Conservation (phyloP, 2,888 invertebrate species). For the Serripes groenlandicus region DNA sequence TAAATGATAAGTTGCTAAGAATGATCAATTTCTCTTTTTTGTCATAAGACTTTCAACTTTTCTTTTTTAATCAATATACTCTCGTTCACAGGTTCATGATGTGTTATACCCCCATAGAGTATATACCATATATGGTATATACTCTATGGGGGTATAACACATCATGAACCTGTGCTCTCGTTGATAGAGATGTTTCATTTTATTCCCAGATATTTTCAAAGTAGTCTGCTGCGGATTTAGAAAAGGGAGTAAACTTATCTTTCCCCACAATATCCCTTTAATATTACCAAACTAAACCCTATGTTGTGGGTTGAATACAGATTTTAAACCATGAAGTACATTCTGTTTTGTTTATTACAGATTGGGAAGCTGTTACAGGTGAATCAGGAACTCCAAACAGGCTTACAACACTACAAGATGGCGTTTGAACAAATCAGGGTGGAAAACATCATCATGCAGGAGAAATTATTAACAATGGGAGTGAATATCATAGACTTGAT, state of each 20-base stretch:
- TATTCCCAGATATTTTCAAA: too few species aligned
- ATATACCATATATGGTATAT: too few species aligned
- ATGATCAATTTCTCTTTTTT: not conserved
- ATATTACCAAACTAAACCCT: not conserved
- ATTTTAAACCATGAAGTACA: not conserved
- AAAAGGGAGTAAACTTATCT: too few species aligned
- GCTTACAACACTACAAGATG: slow-evolving; percentile 76
- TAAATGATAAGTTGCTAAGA: not conserved
- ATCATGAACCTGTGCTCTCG: too few species aligned
- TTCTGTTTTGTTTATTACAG: slow-evolving; percentile 57
- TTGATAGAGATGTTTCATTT: too few species aligned
- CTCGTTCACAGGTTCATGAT: too few species aligned
- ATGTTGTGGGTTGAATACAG: not conserved
- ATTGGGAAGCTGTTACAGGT: slow-evolving; percentile 69
- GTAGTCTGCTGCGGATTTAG: too few species aligned
- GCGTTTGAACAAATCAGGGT: slow-evolving; percentile 76
- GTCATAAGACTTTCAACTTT: not conserved
- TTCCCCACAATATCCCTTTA: not conserved
- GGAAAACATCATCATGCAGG: slow-evolving; percentile 76
- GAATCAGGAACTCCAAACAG: slow-evolving; percentile 72
- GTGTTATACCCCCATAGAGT: too few species aligned
- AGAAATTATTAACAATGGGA: slow-evolving; percentile 74
- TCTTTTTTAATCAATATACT: too few species aligned
- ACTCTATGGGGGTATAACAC: too few species aligned
- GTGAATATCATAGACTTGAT: slow-evolving; percentile 72